Percentiles rank a stretch among this genome's conserved stretches.
phyloP scores from a whole-genome alignment of 2,797 vertebrate genomes.

The Thalassophryne amazonica region DNA sequence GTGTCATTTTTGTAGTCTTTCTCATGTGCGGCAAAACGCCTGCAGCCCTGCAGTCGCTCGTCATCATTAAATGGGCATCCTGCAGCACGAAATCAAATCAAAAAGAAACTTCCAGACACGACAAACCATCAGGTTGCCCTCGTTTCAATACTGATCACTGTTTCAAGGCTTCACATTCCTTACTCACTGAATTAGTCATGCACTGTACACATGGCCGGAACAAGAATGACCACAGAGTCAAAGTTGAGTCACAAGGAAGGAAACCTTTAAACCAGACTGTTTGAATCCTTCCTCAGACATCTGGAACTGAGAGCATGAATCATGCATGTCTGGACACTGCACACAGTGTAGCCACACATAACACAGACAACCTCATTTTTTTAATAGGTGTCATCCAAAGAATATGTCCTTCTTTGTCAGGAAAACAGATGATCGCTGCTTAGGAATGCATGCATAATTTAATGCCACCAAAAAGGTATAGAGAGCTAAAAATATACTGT shows the following conservation, averaged over 20 bases:
- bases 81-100: constrained; percentile 21
- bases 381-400: constrained; percentile 8
- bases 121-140: constrained; percentile 25
- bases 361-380: constrained; percentile 19
- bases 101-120: constrained; percentile 43
- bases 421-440: constrained; percentile 41
- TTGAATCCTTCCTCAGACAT: constrained; percentile 14
- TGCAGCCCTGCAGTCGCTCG: not conserved
- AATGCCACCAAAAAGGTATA: constrained; percentile 55
- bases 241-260: constrained; percentile 33
- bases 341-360: not conserved
- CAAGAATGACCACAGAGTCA: constrained; percentile 17
- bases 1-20: constrained; percentile 36
- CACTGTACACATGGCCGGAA: constrained; percentile 4
- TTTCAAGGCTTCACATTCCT: constrained; percentile 29
- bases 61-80: constrained; percentile 17
- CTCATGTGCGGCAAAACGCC: not conserved
- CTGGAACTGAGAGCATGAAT: constrained; percentile 9
- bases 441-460: constrained; percentile 72
- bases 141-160: constrained; percentile 17
- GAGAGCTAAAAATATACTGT: constrained; percentile 75
- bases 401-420: constrained; percentile 28
- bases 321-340: not conserved
- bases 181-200: constrained; percentile 46
- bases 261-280: constrained; percentile 13